Conservation (phyloP, 1,140 invertebrate genomes). For the Drosophila lowei region DNA sequence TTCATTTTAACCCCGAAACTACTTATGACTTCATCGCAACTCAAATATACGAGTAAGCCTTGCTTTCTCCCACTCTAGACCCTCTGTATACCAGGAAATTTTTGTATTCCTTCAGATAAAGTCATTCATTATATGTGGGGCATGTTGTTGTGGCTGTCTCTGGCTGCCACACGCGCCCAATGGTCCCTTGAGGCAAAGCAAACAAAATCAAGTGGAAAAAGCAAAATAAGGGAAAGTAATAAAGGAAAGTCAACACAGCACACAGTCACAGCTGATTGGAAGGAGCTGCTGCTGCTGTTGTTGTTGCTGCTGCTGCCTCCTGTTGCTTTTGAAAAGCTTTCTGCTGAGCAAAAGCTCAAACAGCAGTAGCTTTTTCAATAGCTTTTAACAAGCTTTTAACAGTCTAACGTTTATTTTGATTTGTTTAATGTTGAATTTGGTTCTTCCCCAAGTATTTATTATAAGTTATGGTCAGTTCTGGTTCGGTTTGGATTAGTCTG, state of each 20-base stretch:
- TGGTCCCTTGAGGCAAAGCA: constrained; percentile 29
- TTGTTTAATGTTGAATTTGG: constrained; percentile 32
- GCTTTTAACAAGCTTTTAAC: constrained; percentile 25
- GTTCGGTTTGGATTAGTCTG: constrained; percentile 26
- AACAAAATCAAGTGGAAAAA: constrained; percentile 38
- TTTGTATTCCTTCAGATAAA: constrained; percentile 3
- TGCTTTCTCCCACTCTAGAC: not conserved
- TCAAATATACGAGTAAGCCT: too few relatives aligned
- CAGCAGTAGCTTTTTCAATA: not conserved
- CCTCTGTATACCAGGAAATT: not conserved
- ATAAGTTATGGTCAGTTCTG: constrained; percentile 63
- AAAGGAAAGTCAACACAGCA: constrained; percentile 1
- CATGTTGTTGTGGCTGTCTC: constrained; percentile 3
- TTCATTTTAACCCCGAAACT: too few relatives aligned
- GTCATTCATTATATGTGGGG: constrained; percentile 15
- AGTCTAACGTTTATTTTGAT: constrained; percentile 24
- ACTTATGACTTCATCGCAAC: not conserved
- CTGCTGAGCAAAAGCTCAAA: too few relatives aligned
- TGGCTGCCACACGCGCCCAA: not conserved
- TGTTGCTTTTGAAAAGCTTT: constrained; percentile 43
- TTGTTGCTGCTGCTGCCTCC: constrained; percentile 29
- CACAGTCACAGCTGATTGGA: constrained; percentile 48
- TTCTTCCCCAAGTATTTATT: constrained; percentile 48
- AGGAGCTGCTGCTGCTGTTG: constrained; percentile 22
- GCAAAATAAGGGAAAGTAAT: constrained; percentile 8